phyloP scores from a whole-genome alignment of 2,113 vertebrate species.

The Macaca mulatta region DNA sequence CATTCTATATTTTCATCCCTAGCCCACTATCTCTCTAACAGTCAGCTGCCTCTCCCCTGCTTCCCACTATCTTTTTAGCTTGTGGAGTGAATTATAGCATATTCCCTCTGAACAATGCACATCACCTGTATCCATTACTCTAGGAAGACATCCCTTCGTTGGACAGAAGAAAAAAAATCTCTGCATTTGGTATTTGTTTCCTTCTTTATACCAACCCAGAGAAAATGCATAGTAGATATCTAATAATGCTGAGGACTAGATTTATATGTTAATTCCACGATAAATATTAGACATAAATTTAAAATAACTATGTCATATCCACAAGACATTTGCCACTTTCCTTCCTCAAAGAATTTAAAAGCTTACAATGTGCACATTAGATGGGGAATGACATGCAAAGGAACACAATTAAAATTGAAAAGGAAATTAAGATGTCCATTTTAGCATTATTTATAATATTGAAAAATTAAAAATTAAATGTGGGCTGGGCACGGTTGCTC shows the following conservation, averaged over 20 bases:
- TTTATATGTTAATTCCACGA: conserved; percentile 74
- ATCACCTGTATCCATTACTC: conserved; percentile 82
- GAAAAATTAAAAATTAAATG: conserved; percentile 36
- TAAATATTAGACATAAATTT: conserved; percentile 75
- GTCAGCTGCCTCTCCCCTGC: conserved; percentile 79
- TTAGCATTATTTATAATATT: conserved; percentile 58
- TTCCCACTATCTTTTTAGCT: conserved; percentile 83
- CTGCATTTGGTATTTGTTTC: conserved; percentile 72
- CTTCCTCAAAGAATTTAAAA: conserved; percentile 54
- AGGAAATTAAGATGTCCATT: conserved; percentile 62
- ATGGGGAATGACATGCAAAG: conserved; percentile 42
- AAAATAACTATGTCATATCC: conserved; percentile 63
- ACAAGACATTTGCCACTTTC: conserved; percentile 29
- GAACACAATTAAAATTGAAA: conserved; percentile 72
- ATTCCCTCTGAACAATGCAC: conserved; percentile 83
- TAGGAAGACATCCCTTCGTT: conserved; percentile 77
- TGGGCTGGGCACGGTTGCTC: too few relatives aligned
- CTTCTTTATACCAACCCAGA: conserved; percentile 64
- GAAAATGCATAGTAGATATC: conserved; percentile 72
- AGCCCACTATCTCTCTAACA: conserved; percentile 79
- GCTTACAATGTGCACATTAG: not conserved
- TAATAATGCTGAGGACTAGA: conserved; percentile 68
- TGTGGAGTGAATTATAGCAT: conserved; percentile 84
- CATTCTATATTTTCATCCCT: conserved; percentile 84
- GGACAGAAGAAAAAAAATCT: conserved; percentile 58